Conservation (phyloP, 1,140 invertebrate species). For the Wiebesia pumilae region DNA sequence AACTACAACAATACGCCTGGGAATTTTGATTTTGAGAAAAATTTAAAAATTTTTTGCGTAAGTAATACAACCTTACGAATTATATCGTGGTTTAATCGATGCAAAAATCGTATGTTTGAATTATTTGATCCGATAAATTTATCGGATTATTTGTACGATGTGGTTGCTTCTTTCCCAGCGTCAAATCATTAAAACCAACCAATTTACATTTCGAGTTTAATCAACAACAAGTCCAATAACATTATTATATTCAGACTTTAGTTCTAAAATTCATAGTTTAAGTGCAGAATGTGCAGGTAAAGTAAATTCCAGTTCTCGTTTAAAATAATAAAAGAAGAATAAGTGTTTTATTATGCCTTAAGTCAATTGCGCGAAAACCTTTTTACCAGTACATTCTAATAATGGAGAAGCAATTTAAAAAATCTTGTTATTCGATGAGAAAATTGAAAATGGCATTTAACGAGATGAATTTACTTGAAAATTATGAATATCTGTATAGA, state of each 20-base stretch:
- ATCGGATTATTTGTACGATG: too few relatives aligned
- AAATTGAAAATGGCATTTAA: background rate
- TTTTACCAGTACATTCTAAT: background rate
- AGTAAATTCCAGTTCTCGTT: background rate
- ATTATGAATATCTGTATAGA: background rate
- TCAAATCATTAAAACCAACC: too few relatives aligned
- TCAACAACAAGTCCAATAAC: too few relatives aligned
- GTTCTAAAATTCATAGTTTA: too few relatives aligned
- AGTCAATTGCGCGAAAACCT: background rate
- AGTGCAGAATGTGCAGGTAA: too few relatives aligned
- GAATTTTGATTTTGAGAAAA: slow-evolving; percentile 47
- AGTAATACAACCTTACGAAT: slow-evolving; percentile 20
- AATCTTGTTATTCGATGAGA: background rate
- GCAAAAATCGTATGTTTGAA: too few relatives aligned
- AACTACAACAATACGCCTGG: slow-evolving; percentile 38
- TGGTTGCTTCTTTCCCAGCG: too few relatives aligned
- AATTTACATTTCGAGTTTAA: too few relatives aligned
- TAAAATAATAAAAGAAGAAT: background rate
- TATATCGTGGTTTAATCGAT: background rate
- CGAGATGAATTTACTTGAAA: background rate
- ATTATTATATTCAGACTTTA: too few relatives aligned
- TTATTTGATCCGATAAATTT: too few relatives aligned
- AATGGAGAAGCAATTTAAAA: background rate
- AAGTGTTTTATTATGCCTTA: background rate
- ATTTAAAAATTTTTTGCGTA: slow-evolving; percentile 43